Conservation (phyloP, 2,113 vertebrate genomes). For the Oncorhynchus kisutch region DNA sequence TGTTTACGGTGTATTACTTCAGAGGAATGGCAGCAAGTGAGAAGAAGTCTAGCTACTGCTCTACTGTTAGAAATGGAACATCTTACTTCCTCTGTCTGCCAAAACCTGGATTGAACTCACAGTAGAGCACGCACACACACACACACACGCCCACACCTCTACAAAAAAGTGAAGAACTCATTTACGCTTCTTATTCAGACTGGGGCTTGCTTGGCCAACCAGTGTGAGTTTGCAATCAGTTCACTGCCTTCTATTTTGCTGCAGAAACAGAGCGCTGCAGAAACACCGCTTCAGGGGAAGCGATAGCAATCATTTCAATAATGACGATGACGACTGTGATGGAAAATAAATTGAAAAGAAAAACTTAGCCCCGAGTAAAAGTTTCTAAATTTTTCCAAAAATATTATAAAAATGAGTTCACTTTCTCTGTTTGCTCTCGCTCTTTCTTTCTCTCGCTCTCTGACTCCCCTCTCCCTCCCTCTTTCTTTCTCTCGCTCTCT, state of each 20-base stretch:
- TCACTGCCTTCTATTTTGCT: constrained; percentile 16
- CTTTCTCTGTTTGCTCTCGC: background rate
- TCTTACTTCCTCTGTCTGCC: constrained; percentile 28
- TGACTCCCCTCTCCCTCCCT: background rate
- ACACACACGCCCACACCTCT: background rate
- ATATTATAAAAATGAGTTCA: background rate
- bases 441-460: too few relatives aligned
- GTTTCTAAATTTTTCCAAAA: background rate
- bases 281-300: constrained; percentile 24
- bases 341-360: constrained; percentile 60
- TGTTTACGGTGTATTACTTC: constrained; percentile 15
- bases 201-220: constrained; percentile 33
- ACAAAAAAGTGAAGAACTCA: constrained; percentile 14
- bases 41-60: constrained; percentile 28
- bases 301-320: constrained; percentile 32
- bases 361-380: constrained; percentile 8
- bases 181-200: constrained; percentile 27
- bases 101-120: constrained; percentile 15
- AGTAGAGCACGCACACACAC: background rate
- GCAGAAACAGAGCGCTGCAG: constrained; percentile 10
- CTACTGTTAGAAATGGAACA: constrained; percentile 33
- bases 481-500: background rate
- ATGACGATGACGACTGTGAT: constrained; percentile 54
- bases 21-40: constrained; percentile 36
- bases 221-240: constrained; percentile 34